Evolutionary conservation across 1,140 invertebrate genomes (phyloP), one percentile per base, ranked within the genome.

Genomic region (Pollicipes pollicipes): DNA sequence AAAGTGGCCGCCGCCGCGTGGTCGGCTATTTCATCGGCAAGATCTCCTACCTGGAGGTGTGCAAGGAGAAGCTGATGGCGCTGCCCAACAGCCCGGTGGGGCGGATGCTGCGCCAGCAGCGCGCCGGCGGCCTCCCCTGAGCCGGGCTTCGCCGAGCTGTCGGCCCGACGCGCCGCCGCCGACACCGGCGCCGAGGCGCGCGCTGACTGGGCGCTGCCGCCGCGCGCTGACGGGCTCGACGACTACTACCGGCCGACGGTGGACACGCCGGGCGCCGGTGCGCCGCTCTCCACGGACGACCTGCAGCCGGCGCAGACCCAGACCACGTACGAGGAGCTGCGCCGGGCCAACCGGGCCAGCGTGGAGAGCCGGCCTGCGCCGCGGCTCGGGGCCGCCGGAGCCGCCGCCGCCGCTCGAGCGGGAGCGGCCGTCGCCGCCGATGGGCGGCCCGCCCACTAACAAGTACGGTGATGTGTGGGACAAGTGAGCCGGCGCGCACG

Each of bases 11-110:
- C 84, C 67, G 85, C 85, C 27, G 84, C 29, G 77, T 87, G 16
- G 67, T 87, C n/a, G 88, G 88, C 13, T 90, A 89, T 79, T 85
- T 90, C 75, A 66, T 88, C 1, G 88, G 88, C 4, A 89, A 89
- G 80, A 80, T 89, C 64, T 89, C 88, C 1, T 90, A 90, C 75
- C 87, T 88, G 77, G 77, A 79, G 64, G 84, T 83, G 72, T 90
- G 88, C 77, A 85, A 86, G 6, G 87, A 90, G 72, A 90, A 88
- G 78, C 79, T 90, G 1, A 88, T 90, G 85, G 81, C 83, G 17
- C 77, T 90, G 30, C 88, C 88, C 10, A 81, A 85, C 73, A 84
- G 83, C 78, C 79, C 77, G 71, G 78, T 88, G 24, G 86, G 83
- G 13, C 84, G 85, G 74, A 78, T 84, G 68, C 77, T 87, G 24